These are phyloP conservation scores for Bambusicola thoracicus DNA, from an alignment of 2,113 vertebrate species.

Conservation along the genomic window DNA sequence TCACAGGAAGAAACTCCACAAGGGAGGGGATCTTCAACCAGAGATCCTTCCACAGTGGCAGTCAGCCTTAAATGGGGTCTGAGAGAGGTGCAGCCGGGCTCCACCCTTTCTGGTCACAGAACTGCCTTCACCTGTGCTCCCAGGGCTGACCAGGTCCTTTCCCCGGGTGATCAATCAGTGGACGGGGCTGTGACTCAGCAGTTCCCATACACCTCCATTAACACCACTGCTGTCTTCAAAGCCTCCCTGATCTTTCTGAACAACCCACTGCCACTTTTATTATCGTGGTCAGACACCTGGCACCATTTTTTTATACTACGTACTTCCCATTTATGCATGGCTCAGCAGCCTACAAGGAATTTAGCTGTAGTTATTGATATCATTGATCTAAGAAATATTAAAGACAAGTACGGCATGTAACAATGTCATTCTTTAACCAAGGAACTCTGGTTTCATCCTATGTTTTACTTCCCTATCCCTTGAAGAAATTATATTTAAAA, in stretches of 20 bases:
- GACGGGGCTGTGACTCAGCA: no score
- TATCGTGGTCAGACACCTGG: neutral
- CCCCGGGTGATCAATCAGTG: no score
- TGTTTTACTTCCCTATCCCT: neutral
- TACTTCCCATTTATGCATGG: neutral
- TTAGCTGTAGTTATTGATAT: neutral
- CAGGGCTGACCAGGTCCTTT: no score
- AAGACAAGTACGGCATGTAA: neutral
- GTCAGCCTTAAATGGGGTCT: no score
- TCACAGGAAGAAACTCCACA: no score
- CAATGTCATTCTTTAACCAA: neutral
- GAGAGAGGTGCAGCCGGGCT: no score
- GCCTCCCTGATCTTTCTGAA: neutral
- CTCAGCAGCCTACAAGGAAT: neutral
- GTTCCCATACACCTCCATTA: neutral
- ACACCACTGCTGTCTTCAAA: neutral
- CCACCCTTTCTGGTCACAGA: no score
- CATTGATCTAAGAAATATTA: neutral
- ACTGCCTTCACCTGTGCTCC: no score
- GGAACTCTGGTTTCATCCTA: neutral
- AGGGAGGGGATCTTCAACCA: no score
- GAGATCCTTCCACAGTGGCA: no score
- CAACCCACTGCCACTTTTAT: neutral
- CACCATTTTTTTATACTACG: neutral
- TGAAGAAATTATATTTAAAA: neutral